Evolutionary conservation across 2,113 vertebrate genomes (phyloP), one percentile per base, ranked within the genome.

Genomic region (Nyctereutes procyonoides): DNA sequence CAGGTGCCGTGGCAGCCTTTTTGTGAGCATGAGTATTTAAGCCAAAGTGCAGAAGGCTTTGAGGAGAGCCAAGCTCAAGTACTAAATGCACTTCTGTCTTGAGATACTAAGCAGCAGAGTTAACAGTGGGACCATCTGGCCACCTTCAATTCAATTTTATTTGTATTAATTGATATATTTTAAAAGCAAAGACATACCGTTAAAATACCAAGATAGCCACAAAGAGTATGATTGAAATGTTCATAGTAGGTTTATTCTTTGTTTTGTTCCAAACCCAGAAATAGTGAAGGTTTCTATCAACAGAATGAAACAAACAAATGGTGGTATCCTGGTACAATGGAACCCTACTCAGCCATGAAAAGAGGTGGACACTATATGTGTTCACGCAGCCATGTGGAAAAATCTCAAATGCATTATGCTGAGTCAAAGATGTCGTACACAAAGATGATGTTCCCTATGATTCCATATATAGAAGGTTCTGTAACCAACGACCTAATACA

Each of bases 361-460:
- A 32, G 24, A 9, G 26, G 8, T 19, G 2, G 79, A 43, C 16
- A 15, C 32, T 9, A 1, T 35, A 35, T 17, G 0, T 35, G 8
- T 2, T 1, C 2, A 0, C 1, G 3, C 7, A 15, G 0, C 0
- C 4, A 0, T 56, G 0, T 1, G 16, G 11, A 0, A 2, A 9
- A 8, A 3, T 30, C 8, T 13, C 48, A 20, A 0, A 0, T 1
- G 19, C 4, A 2, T 10, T 30, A 5, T 0, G 30, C 65, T 0
- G 1, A 35, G 16, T 2, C 9, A 82, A 26, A 7, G 65, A 11
- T 4, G 6, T 20, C 28, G 3, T 0, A 4, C 38, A 12, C 26
- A 4, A 22, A 53, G 82, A 26, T 2, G 1, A 3, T 0, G 0
- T 11, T 2, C 3, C 9, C 1, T 63, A 2, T 24, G 16, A 48